Percentiles rank a stretch among this genome's conserved stretches.
Conservation (phyloP, 2,888 invertebrate genomes). For the Lithophane ornitopus region DNA sequence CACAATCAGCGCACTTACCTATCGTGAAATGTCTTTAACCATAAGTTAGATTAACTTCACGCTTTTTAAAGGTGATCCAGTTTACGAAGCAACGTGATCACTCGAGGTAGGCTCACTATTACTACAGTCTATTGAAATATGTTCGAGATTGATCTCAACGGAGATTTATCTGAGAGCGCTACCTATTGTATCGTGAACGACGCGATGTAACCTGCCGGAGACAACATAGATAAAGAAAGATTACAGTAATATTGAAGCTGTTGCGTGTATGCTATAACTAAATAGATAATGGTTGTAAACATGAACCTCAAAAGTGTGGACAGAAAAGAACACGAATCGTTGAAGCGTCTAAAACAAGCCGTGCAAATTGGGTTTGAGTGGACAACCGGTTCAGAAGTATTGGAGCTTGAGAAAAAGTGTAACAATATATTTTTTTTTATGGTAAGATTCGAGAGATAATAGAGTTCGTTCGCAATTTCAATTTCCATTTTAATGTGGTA, state of each 20-base stretch:
- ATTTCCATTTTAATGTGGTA: conserved; percentile 25
- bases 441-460: not conserved
- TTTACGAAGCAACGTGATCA: conserved; percentile 15
- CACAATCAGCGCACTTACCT: not conserved
- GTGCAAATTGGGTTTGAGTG: not conserved
- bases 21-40: not conserved
- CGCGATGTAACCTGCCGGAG: not conserved
- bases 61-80: not conserved
- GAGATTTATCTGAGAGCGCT: conserved; percentile 4
- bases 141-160: conserved; percentile 22
- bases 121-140: conserved; percentile 30
- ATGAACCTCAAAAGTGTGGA: conserved; percentile 8
- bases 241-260: not conserved
- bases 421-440: not conserved
- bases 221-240: conserved; percentile 2
- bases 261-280: not conserved
- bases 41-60: conserved; percentile 11
- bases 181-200: not conserved
- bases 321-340: not conserved
- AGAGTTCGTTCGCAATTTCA: not conserved
- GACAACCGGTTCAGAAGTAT: not conserved
- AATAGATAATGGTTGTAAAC: conserved; percentile 9
- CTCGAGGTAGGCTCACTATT: conserved; percentile 1
- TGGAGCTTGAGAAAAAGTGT: not conserved
- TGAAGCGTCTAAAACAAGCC: not conserved